These are phyloP conservation scores for Siniperca undulata DNA, from an alignment of 2,797 vertebrate species.

Conservation along the genomic window DNA sequence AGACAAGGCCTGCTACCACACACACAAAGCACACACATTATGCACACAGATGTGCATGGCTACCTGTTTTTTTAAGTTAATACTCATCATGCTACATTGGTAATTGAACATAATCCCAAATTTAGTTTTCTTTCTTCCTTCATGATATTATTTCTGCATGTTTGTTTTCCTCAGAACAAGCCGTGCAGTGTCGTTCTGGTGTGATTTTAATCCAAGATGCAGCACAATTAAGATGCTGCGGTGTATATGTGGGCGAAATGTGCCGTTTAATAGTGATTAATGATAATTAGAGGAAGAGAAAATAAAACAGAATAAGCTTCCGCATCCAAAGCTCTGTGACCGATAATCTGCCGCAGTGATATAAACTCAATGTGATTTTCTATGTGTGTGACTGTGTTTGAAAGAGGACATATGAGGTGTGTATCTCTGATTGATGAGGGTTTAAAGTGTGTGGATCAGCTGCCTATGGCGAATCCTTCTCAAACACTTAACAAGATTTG, in stretches of 20 bases:
- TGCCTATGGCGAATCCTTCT: conserved; percentile 61
- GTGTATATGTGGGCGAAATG: conserved; percentile 61
- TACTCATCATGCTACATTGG: not conserved
- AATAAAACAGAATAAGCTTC: conserved; percentile 49
- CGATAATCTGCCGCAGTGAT: conserved; percentile 46
- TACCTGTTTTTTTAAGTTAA: conserved; percentile 3
- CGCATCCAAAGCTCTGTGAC: conserved; percentile 39
- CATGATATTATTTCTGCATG: not conserved
- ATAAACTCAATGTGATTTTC: conserved; percentile 59
- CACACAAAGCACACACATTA: conserved; percentile 44
- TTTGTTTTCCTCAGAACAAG: conserved; percentile 17
- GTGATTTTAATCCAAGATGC: conserved; percentile 56
- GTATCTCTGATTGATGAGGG: conserved; percentile 47
- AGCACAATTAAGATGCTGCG: conserved; percentile 25
- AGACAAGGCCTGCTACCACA: conserved; percentile 23
- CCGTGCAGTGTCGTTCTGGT: conserved; percentile 33
- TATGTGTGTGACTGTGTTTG: conserved; percentile 36
- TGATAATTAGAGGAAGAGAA: conserved; percentile 70
- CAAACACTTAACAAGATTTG: conserved; percentile 58
- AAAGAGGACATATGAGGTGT: conserved; percentile 33
- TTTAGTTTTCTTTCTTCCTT: conserved; percentile 7
- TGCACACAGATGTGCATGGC: not conserved
- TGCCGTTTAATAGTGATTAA: conserved; percentile 68
- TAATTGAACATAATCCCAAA: conserved; percentile 37
- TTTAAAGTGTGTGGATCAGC: conserved; percentile 48